Conservation (phyloP, 2,113 vertebrate species). For the Mesoclemmys tuberculata region DNA sequence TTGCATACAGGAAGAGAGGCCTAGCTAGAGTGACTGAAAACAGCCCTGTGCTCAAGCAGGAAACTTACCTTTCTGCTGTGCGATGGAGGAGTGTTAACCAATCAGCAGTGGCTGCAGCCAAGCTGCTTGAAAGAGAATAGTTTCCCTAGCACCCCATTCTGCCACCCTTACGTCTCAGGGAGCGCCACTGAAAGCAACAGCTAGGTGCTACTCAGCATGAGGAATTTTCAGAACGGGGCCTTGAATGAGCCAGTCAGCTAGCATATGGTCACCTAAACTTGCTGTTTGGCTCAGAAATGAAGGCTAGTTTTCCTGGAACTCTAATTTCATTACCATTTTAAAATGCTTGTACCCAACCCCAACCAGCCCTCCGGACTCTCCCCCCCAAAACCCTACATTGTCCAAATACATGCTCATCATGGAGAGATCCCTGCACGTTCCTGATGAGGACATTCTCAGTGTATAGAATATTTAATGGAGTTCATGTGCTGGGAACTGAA, state of each 20-base stretch:
- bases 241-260: neutral
- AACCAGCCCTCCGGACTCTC: neutral
- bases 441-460: neutral
- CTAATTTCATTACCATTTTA: neutral
- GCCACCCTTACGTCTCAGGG: neutral
- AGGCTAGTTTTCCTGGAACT: neutral
- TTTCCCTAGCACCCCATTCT: neutral
- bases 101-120: neutral
- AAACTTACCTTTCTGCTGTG: neutral
- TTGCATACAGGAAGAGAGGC: accelerated
- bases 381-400: neutral
- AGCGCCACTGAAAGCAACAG: neutral
- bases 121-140: neutral
- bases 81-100: neutral
- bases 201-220: neutral
- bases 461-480: neutral
- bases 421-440: neutral
- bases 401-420: neutral
- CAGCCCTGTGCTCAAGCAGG: neutral
- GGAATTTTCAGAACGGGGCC: neutral
- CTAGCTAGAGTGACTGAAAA: slow-evolving; percentile 11
- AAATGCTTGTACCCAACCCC: neutral
- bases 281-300: neutral
- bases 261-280: neutral
- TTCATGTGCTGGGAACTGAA: neutral